Conservation (phyloP, 1,140 invertebrate genomes). For the Euura lappo region DNA sequence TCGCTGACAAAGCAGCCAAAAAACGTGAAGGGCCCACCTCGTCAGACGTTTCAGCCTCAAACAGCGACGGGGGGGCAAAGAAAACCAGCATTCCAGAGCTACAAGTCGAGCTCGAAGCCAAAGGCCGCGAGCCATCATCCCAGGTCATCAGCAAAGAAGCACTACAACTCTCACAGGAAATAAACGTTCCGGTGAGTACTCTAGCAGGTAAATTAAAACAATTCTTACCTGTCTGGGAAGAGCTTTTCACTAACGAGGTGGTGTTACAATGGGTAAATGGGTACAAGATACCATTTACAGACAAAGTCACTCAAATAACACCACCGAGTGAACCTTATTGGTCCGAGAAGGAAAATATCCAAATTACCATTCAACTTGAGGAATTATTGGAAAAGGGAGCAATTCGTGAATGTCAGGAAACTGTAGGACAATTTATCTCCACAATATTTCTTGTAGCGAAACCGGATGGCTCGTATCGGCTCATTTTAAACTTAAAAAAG, state of each 20-base stretch:
- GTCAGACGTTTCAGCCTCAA: neutral
- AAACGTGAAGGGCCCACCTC: neutral
- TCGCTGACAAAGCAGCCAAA: neutral
- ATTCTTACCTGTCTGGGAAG: slow-evolving; percentile 20
- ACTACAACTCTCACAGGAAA: neutral
- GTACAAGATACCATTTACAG: slow-evolving; percentile 23
- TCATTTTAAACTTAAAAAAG: slow-evolving; percentile 42
- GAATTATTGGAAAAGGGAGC: slow-evolving; percentile 23
- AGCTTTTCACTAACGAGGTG: slow-evolving; percentile 16
- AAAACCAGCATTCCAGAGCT: neutral
- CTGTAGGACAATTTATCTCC: slow-evolving; percentile 36
- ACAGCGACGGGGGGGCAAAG: neutral
- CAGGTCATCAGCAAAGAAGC: neutral
- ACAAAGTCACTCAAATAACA: slow-evolving; percentile 1
- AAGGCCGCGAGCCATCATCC: neutral
- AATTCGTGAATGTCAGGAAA: slow-evolving; percentile 16
- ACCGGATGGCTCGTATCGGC: slow-evolving; percentile 31
- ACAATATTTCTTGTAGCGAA: slow-evolving; percentile 35
- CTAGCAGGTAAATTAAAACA: slow-evolving; percentile 17
- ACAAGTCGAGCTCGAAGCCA: neutral
- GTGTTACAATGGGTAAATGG: slow-evolving; percentile 22
- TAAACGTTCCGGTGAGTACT: slow-evolving; percentile 19
- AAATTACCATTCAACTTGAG: slow-evolving; percentile 10
- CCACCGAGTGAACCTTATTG: slow-evolving; percentile 4
- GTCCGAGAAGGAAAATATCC: slow-evolving; percentile 9